Evolutionary conservation across 2,113 vertebrate species (phyloP).

Genomic region (Pachypanchax playfairii): DNA sequence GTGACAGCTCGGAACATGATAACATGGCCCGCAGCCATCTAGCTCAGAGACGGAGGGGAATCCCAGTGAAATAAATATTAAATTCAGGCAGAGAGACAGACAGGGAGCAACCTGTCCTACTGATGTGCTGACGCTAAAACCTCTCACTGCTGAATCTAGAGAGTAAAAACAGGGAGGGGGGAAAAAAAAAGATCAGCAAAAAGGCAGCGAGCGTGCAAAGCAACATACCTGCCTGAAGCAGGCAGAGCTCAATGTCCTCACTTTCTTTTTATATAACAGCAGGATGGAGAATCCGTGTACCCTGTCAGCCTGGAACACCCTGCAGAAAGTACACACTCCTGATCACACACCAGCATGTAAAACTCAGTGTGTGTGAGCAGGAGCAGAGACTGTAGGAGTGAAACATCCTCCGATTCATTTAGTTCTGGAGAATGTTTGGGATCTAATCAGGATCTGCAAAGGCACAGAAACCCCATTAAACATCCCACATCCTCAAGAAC

Average conservation of each 20-base stretch:
- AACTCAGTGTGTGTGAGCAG: too few relatives aligned
- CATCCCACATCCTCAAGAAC: too few relatives aligned
- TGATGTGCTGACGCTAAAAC: conserved; percentile 20
- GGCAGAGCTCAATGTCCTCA: conserved; percentile 38
- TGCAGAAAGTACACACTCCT: conserved; percentile 25
- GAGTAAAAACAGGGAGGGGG: not conserved
- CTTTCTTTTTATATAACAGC: conserved; percentile 56
- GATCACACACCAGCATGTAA: conserved; percentile 9
- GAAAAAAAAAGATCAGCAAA: not conserved
- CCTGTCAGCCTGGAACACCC: conserved; percentile 50
- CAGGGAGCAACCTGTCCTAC: conserved; percentile 17
- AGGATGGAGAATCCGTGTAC: conserved; percentile 72
- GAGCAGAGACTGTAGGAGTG: too few relatives aligned
- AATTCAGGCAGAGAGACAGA: conserved; percentile 33
- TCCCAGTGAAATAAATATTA: conserved; percentile 62
- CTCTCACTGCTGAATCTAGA: conserved; percentile 19
- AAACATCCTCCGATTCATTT: too few relatives aligned
- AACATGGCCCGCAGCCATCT: conserved; percentile 42
- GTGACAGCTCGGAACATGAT: conserved; percentile 59
- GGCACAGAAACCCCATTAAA: too few relatives aligned
- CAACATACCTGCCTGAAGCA: conserved; percentile 3
- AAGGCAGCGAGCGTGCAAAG: not conserved
- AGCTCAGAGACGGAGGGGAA: conserved; percentile 40
- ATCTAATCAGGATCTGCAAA: too few relatives aligned
- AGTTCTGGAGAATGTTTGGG: too few relatives aligned